Evolutionary conservation across 2,113 vertebrate genomes (phyloP), one percentile per base, ranked within the genome.

Genomic region (Thinocorus orbignyianus): DNA sequence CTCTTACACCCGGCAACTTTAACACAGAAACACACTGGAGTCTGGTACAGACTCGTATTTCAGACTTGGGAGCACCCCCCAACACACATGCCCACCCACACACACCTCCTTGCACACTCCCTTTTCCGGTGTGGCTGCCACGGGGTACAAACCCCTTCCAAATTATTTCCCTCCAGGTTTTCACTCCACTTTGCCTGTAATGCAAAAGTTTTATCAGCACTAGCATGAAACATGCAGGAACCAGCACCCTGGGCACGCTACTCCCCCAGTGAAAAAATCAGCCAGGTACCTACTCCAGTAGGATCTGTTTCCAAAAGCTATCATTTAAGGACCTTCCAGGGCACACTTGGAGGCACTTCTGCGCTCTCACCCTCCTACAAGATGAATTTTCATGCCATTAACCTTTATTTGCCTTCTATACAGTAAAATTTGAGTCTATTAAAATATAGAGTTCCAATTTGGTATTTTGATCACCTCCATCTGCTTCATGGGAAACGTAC

Each of bases 331-430:
- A 69, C 24, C 42, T 7, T 68, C 60, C 61, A 31, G 79, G 60
- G 60, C 33, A 74, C 1, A 13, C 55, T 55, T 70, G 72, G 44
- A 93, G 35, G 42, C 18, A 74, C 35, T 37, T 83, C 33, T 8
- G 49, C 39, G 41, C 62, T 71, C 51, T 87, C 61, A 35, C 15
- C 24, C 30, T 74, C 55, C 64, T 68, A 44, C 31, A 71, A 81
- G 88, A 86, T 1, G 15, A 74, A 74, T 91, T 81, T 89, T 87
- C 62, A 49, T 82, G 39, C 37, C 51, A 51, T 91, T 91, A 95
- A 93, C 82, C 62, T 96, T 91, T 82, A 93, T 54, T 81, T 95
- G 79, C 74, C 81, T 86, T 90, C 80, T 83, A 69, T 39, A 77
- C 15, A 66, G 78, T 66, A 90, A 94, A 93, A 88, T 62, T 7